Evolutionary conservation across 2,888 invertebrate genomes (phyloP).

Genomic region (Lobophora halterata): DNA sequence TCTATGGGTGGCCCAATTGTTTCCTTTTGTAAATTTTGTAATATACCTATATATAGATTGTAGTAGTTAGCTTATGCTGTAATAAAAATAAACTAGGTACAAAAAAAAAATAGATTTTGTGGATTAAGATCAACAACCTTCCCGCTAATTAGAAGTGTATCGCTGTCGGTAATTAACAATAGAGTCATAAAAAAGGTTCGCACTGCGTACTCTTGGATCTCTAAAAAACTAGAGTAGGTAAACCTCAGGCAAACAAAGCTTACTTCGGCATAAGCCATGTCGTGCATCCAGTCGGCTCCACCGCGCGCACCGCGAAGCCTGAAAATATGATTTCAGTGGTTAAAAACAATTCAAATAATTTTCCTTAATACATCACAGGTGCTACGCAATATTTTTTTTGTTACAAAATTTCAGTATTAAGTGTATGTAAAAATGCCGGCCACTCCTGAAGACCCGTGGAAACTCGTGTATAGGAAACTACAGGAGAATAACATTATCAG

Average conservation of each 20-base stretch:
- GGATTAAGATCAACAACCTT: constrained; percentile 17
- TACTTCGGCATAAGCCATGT: constrained; percentile 37
- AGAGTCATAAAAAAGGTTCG: constrained; percentile 45
- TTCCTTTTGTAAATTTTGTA: too few relatives aligned
- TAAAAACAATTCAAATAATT: constrained; percentile 6
- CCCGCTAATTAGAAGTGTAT: constrained; percentile 18
- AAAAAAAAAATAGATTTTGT: too few relatives aligned
- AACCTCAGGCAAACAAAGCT: constrained; percentile 62
- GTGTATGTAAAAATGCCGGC: constrained; percentile 45
- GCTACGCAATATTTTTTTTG: not conserved
- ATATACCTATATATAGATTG: too few relatives aligned
- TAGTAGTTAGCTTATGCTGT: too few relatives aligned
- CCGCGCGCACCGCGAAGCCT: constrained; percentile 50
- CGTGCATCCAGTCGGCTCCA: constrained; percentile 45
- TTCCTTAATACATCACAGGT: constrained; percentile 12
- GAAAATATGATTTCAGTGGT: constrained; percentile 38
- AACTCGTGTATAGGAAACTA: constrained; percentile 61
- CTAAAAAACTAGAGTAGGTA: constrained; percentile 67
- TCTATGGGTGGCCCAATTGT: too few relatives aligned
- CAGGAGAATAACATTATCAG: constrained; percentile 66
- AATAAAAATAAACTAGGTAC: too few relatives aligned
- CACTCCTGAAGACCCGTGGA: constrained; percentile 61
- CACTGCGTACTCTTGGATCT: constrained; percentile 46
- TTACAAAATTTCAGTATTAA: not conserved
- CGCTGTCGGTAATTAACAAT: constrained; percentile 38